phyloP scores from a whole-genome alignment of 2,113 vertebrate genomes.

The Eurystomus gularis region DNA sequence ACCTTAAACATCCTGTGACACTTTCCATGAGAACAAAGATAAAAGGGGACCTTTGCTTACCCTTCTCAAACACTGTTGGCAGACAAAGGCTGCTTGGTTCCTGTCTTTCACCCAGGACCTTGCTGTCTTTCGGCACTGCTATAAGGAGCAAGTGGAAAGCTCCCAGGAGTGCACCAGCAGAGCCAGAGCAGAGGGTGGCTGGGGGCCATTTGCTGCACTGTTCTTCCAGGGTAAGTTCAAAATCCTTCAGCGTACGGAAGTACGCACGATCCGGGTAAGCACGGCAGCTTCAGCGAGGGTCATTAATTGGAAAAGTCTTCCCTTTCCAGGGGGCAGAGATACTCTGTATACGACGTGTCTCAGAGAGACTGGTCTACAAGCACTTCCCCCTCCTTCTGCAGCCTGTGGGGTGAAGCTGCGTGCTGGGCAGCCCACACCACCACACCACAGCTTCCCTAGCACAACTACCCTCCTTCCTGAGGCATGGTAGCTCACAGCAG shows the following conservation, averaged over 20 bases:
- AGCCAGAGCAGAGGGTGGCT: background rate
- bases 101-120: background rate
- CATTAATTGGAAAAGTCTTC: background rate
- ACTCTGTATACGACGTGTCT: background rate
- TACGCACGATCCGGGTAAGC: background rate
- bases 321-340: background rate
- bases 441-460: too few species aligned
- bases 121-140: background rate
- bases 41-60: background rate
- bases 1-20: conserved; percentile 19
- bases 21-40: conserved; percentile 12
- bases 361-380: background rate
- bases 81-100: background rate
- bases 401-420: background rate
- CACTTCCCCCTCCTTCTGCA: background rate
- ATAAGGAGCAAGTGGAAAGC: background rate
- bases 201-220: background rate
- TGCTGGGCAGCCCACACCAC: background rate
- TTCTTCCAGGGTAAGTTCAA: background rate
- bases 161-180: background rate
- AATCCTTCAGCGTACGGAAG: background rate
- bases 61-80: background rate
- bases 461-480: too few species aligned
- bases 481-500: background rate
- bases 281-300: accelerated